Conservation (phyloP, 2,113 vertebrate genomes). For the Protobothrops flavoviridis region DNA sequence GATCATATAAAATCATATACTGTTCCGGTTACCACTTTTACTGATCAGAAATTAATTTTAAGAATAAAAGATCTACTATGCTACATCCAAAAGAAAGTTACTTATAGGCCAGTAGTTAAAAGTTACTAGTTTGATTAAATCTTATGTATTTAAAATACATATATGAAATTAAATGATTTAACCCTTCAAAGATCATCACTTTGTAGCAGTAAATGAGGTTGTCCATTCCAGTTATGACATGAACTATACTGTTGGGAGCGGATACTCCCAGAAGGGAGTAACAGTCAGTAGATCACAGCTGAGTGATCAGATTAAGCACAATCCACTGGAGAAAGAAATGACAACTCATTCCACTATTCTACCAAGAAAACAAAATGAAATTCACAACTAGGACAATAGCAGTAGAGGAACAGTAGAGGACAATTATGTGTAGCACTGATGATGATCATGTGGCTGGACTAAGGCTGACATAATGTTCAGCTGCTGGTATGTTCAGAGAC, state of each 20-base stretch:
- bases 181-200: neutral
- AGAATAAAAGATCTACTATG: neutral
- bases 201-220: neutral
- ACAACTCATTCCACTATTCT: neutral
- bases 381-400: neutral
- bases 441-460: neutral
- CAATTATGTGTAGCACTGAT: neutral
- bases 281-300: neutral
- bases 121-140: neutral
- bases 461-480: neutral
- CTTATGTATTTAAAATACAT: neutral
- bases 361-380: neutral
- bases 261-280: neutral
- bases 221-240: neutral
- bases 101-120: neutral
- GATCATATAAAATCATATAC: neutral
- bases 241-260: neutral
- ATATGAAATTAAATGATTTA: neutral
- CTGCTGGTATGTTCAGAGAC: neutral
- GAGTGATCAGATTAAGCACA: neutral
- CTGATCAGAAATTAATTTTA: neutral
- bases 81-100: neutral
- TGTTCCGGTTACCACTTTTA: neutral
- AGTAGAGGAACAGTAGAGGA: neutral
- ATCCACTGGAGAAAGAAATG: neutral